A percentile compares a stretch with the other conserved stretches of the same genome.
Conservation (phyloP, 2,113 vertebrate species). For the Cheilinus undulatus region DNA sequence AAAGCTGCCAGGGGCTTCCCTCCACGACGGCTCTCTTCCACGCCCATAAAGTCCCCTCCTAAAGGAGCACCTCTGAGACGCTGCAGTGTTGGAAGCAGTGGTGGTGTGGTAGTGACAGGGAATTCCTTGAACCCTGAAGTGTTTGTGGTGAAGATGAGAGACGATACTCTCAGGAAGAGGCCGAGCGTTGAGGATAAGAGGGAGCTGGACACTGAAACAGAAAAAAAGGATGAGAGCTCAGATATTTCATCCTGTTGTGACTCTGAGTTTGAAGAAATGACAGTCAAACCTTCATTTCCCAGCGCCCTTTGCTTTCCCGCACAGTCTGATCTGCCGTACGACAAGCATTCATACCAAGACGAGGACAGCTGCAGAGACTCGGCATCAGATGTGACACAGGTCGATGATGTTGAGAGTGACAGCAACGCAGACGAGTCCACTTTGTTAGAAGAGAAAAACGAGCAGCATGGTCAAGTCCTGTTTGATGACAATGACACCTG, state of each 20-base stretch:
- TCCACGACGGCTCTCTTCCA: conserved; percentile 89
- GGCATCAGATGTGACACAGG: conserved; percentile 29
- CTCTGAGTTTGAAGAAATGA: conserved; percentile 75
- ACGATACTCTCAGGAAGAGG: background rate
- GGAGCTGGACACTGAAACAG: conserved; percentile 25
- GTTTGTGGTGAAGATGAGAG: background rate
- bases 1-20: conserved; percentile 63
- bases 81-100: background rate
- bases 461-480: conserved; percentile 73
- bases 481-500: conserved; percentile 96
- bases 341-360: conserved; percentile 81
- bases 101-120: background rate
- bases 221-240: background rate
- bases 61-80: conserved; percentile 9
- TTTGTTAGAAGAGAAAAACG: conserved; percentile 67
- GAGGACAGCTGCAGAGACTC: conserved; percentile 37
- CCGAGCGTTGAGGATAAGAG: conserved; percentile 31
- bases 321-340: conserved; percentile 63
- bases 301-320: conserved; percentile 63
- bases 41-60: conserved; percentile 87
- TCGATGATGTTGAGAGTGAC: conserved; percentile 52
- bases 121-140: background rate
- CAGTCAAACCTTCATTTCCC: conserved; percentile 43
- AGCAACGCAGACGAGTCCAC: conserved; percentile 67
- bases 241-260: conserved; percentile 45